A percentile compares a stretch with the other conserved stretches of the same genome.
These are phyloP conservation scores for Thunnus maccoyii DNA, from an alignment of 2,113 vertebrate genomes.

Conservation along the genomic window DNA sequence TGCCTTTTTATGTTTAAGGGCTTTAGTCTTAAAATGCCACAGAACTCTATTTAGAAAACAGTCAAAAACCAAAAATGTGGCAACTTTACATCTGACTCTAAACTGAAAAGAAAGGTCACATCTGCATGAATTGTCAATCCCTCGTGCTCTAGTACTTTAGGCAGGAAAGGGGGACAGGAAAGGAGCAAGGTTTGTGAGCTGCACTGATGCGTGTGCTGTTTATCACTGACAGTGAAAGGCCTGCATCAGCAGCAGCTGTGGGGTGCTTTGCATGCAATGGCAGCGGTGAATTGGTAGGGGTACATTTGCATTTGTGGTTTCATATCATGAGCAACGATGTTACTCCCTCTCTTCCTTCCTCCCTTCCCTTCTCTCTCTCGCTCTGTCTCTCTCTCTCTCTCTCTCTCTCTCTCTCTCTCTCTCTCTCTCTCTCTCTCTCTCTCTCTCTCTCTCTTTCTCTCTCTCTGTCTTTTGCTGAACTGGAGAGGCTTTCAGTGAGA, in stretches of 20 bases:
- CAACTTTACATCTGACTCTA: constrained; percentile 10
- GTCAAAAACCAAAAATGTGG: not conserved
- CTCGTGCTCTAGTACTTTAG: constrained; percentile 7
- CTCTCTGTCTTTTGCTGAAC: constrained; percentile 37
- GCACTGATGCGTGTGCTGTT: constrained; percentile 69
- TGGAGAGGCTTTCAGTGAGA: constrained; percentile 34
- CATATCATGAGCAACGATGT: constrained; percentile 58
- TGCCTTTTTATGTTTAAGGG: not conserved
- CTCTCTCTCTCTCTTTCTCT: constrained; percentile 38
- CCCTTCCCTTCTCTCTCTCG: no score
- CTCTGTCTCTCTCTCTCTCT: constrained; percentile 16
- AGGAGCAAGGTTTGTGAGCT: constrained; percentile 47
- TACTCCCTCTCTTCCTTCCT: constrained; percentile 39
- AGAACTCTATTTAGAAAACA: not conserved
- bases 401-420: constrained; percentile 4
- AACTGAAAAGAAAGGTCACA: not conserved
- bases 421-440: constrained; percentile 19
- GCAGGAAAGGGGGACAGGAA: constrained; percentile 49
- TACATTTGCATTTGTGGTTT: constrained; percentile 82
- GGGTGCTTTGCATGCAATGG: constrained; percentile 79
- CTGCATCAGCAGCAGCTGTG: constrained; percentile 81
- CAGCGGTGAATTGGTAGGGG: constrained; percentile 56
- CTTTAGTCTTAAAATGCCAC: not conserved
- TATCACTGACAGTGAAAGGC: constrained; percentile 76
- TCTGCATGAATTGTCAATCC: constrained; percentile 28